Percentiles rank a stretch among this genome's conserved stretches.
phyloP scores from a whole-genome alignment of 2,888 invertebrate species.

The Amblyjoppa proteus region DNA sequence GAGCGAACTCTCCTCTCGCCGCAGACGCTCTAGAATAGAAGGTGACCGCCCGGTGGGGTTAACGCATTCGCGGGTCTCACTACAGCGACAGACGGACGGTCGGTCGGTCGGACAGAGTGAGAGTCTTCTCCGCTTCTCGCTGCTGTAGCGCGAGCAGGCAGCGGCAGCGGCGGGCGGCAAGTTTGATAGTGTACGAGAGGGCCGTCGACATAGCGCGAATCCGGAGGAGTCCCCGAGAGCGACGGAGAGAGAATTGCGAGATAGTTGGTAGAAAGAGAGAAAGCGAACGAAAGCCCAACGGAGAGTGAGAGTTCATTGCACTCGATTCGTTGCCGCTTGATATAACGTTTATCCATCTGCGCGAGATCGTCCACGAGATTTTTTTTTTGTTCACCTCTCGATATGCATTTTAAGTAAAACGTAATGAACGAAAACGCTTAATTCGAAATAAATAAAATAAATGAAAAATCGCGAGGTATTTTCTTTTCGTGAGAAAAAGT shows the following conservation, averaged over 20 bases:
- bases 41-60: conserved; percentile 76
- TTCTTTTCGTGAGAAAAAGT: background rate
- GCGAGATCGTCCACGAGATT: conserved; percentile 35
- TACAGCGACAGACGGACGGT: conserved; percentile 50
- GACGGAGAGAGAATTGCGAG: conserved; percentile 43
- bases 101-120: conserved; percentile 69
- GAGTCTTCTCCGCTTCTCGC: conserved; percentile 26
- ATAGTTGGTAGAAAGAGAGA: conserved; percentile 43
- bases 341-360: conserved; percentile 43
- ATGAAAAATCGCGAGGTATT: background rate
- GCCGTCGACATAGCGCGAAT: conserved; percentile 5
- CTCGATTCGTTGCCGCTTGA: conserved; percentile 68
- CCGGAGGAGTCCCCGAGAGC: conserved; percentile 17
- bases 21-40: conserved; percentile 78
- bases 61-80: conserved; percentile 72
- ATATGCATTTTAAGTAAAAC: too few species aligned
- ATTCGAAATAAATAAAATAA: too few species aligned
- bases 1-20: conserved; percentile 43
- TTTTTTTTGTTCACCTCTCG: conserved; percentile 16
- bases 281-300: conserved; percentile 45
- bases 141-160: background rate
- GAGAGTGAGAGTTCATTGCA: conserved; percentile 70
- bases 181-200: conserved; percentile 21
- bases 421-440: too few species aligned
- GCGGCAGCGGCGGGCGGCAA: background rate